phyloP scores from a whole-genome alignment of 2,797 vertebrate genomes.

The Labeo calbasu region DNA sequence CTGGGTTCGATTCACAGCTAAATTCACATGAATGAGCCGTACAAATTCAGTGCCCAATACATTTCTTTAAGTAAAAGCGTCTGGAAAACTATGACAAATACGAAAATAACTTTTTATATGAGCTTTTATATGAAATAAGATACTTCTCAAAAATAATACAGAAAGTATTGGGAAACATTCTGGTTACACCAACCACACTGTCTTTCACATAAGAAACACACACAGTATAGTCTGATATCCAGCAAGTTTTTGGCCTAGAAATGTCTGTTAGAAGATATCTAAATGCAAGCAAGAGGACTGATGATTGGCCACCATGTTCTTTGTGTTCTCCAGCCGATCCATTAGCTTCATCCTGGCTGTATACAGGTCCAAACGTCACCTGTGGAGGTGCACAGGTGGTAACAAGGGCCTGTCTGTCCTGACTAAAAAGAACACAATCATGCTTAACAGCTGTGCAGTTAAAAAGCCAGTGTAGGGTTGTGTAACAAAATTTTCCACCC shows the following conservation, averaged over 20 bases:
- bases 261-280: background rate
- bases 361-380: background rate
- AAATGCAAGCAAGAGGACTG: constrained; percentile 3
- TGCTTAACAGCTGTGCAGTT: background rate
- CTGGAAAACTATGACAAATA: too few species aligned
- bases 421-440: background rate
- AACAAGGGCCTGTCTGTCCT: background rate
- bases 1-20: too few species aligned
- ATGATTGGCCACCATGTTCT: background rate
- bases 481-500: background rate
- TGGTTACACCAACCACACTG: too few species aligned
- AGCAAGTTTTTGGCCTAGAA: background rate
- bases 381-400: background rate
- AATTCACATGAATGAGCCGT: too few species aligned
- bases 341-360: background rate
- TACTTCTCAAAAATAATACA: too few species aligned
- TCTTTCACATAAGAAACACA: background rate
- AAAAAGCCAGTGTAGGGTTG: background rate
- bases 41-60: too few species aligned
- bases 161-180: too few species aligned
- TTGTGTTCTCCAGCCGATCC: background rate
- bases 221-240: background rate
- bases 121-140: too few species aligned
- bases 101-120: too few species aligned
- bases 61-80: too few species aligned